Percentiles rank a stretch among this genome's conserved stretches.
These are phyloP conservation scores for Myrmophylax atrothorax DNA, from an alignment of 2,113 vertebrate genomes.

Conservation along the genomic window DNA sequence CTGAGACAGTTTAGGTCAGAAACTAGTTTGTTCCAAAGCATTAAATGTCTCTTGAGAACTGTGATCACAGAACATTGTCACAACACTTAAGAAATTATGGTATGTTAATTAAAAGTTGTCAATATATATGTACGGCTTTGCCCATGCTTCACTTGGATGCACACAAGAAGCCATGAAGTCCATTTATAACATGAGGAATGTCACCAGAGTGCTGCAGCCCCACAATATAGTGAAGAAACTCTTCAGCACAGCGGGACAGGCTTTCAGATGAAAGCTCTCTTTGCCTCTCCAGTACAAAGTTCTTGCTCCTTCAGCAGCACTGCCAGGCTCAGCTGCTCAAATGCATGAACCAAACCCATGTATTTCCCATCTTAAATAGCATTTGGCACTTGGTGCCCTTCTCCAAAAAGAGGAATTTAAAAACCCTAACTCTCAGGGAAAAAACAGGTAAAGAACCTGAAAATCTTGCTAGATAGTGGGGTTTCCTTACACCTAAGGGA, in stretches of 20 bases:
- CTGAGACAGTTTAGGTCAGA: background rate
- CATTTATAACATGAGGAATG: background rate
- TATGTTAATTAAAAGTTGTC: slow-evolving; percentile 24
- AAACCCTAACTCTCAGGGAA: background rate
- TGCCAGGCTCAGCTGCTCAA: background rate
- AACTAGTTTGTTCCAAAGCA: background rate
- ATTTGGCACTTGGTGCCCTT: background rate
- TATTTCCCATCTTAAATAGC: background rate
- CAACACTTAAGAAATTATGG: slow-evolving; percentile 2
- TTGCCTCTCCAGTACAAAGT: background rate
- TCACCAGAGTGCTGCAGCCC: background rate
- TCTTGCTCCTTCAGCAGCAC: background rate
- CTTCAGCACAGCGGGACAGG: background rate
- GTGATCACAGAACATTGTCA: slow-evolving; percentile 9
- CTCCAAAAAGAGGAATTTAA: background rate
- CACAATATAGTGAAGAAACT: background rate
- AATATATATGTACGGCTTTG: background rate
- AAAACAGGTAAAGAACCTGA: background rate
- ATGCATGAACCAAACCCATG: accelerated
- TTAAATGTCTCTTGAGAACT: background rate
- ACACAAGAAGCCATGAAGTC: background rate
- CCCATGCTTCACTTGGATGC: background rate
- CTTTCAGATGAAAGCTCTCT: background rate
- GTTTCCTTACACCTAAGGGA: background rate
- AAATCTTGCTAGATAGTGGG: background rate